Percentiles rank a stretch among this genome's conserved stretches.
Conservation (phyloP, 2,113 vertebrate species). For the Choloepus hoffmanni region DNA sequence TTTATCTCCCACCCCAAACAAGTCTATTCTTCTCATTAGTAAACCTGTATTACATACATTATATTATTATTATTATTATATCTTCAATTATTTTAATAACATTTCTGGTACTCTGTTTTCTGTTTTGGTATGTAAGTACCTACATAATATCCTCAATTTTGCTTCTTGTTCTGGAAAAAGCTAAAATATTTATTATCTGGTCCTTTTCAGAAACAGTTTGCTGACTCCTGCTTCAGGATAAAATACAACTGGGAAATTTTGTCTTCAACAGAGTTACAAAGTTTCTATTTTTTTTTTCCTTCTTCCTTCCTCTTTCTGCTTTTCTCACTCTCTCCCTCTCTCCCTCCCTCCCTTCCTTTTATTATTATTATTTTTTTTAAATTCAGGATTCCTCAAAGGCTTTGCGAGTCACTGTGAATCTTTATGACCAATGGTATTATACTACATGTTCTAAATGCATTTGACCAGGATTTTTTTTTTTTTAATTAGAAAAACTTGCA, state of each 20-base stretch:
- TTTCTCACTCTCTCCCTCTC: background rate
- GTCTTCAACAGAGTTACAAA: background rate
- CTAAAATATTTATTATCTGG: background rate
- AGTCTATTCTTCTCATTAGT: background rate
- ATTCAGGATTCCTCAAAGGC: background rate
- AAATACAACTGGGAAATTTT: background rate
- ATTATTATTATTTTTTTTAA: background rate
- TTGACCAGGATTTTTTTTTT: background rate
- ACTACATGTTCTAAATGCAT: background rate
- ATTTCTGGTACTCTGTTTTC: background rate
- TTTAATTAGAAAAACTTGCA: background rate
- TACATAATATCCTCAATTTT: background rate
- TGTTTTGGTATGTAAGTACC: background rate
- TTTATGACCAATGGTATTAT: background rate
- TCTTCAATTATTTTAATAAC: background rate
- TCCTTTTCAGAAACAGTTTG: background rate
- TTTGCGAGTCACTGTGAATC: background rate
- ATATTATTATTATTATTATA: background rate
- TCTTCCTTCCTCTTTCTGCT: fast-evolving
- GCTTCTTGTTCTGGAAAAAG: background rate
- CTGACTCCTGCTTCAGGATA: background rate
- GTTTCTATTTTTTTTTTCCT: background rate
- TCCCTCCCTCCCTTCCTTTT: background rate
- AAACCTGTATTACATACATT: background rate
- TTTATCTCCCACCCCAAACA: background rate